Percentiles rank a stretch among this genome's conserved stretches.
Evolutionary conservation across 2,888 invertebrate species (phyloP).

Genomic region (Caenorhabditis sp.): DNA sequence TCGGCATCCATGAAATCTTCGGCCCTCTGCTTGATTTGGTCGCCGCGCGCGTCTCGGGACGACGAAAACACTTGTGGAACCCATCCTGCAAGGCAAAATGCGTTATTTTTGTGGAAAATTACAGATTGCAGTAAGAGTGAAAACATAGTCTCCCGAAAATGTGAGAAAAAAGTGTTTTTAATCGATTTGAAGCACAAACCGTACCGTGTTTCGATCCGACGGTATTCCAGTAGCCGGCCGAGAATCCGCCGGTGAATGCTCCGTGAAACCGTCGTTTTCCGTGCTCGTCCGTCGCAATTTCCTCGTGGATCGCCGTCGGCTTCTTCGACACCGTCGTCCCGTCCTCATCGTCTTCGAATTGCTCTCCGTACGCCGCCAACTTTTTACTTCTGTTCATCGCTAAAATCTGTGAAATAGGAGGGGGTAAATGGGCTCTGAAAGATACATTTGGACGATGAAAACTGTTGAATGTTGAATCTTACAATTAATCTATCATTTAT

Average conservation of each 20-base stretch:
- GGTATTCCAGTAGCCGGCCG: constrained; percentile 96
- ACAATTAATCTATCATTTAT: too few species aligned
- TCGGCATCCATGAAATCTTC: constrained; percentile 98
- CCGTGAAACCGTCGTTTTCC: constrained; percentile 95
- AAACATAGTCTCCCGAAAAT: too few species aligned
- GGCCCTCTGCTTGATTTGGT: constrained; percentile 84
- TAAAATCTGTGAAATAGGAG: constrained; percentile 10
- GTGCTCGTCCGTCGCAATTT: constrained; percentile 90
- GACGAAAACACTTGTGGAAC: constrained; percentile 92
- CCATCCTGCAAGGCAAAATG: constrained; percentile 86
- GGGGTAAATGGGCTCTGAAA: background rate
- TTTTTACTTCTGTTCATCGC: constrained; percentile 46
- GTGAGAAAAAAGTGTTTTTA: background rate
- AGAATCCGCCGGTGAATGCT: constrained; percentile 98
- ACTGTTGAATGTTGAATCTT: background rate
- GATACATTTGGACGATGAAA: background rate
- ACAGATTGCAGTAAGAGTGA: too few species aligned
- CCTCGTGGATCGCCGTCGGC: constrained; percentile 87
- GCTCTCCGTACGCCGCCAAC: constrained; percentile 73
- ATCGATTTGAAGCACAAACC: background rate
- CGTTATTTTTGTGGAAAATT: too few species aligned
- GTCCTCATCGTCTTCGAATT: constrained; percentile 75
- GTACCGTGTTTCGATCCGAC: constrained; percentile 90
- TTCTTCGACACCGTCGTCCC: constrained; percentile 37
- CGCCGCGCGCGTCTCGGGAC: constrained; percentile 86